Base-by-base conservation (phyloP, 2,113 vertebrate species). In the Baryphthengus martii region DNA sequence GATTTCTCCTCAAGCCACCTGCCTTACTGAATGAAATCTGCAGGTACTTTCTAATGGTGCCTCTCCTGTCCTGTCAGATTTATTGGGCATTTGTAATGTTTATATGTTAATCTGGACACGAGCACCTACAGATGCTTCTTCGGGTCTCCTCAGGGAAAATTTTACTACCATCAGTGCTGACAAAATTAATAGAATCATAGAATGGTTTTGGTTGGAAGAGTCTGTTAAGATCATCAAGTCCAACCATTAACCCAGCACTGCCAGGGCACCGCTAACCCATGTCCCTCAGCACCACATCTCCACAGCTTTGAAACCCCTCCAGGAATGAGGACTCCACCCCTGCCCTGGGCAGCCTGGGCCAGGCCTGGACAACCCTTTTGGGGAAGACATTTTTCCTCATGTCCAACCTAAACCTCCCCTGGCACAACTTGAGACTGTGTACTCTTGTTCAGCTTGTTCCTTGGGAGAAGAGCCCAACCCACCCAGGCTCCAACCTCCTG, bases 101-200 rank as follows among this genome's bases (percentile, higher is more conserved):
- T 89, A 35, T 39, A 17, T 76, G 14, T 63, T 72, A 17, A 19
- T 9, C 8, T n/a, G 44, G 33, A 29, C 39, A 24, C 0, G 1
- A 74, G 25, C 59, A 28, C 37, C 13, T 19, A 61, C 14, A 59
- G n/a, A 19, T 1, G 3, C 31, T 59, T 77, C 65, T 56, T 81
- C 3, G 3, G 85, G 35, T 50, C 44, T 71, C 71, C 33, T 52
- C 53, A 40, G 24, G 62, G 63, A 71, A 66, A 74, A 33, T 24
- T 42, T 42, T 39, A 47, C 0, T 1, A 6, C 21, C 0, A 0
- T 65, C n/a, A 35, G 3, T 15, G 26, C 77, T 14, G 66, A 35
- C 24, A 80, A 71, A 71, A n/a, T 62, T 3, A 53, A 45, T 50
- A 50, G 52, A 29, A 53, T 53, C 52, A 18, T 56, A 56, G 18